Evolutionary conservation across 2,113 vertebrate genomes (phyloP).

Genomic region (Macquaria ambigua): DNA sequence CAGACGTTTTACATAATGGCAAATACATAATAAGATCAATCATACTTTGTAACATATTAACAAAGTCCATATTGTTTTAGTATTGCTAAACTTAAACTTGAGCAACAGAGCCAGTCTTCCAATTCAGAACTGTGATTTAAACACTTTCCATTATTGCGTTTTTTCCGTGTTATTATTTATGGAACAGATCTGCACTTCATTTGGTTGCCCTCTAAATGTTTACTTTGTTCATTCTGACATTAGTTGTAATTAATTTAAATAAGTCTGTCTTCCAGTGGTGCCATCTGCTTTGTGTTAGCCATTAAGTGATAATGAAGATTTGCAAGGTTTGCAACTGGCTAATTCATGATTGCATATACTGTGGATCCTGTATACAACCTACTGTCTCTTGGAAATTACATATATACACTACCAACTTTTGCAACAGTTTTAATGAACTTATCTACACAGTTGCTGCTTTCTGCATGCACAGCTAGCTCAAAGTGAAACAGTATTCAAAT

Average conservation of each 20-base stretch:
- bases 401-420: not conserved
- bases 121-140: constrained; percentile 5
- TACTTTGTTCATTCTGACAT: constrained; percentile 40
- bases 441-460: not conserved
- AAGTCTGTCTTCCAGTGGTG: constrained; percentile 5
- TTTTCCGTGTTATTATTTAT: constrained; percentile 41
- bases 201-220: constrained; percentile 2
- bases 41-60: not conserved
- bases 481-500: not conserved
- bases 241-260: constrained; percentile 21
- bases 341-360: not conserved
- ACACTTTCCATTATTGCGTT: constrained; percentile 29
- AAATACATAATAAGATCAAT: not conserved
- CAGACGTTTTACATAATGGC: not conserved
- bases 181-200: constrained; percentile 55
- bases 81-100: not conserved
- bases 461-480: not conserved
- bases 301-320: constrained; percentile 23
- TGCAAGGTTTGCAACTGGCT: not conserved
- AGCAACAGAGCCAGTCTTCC: constrained; percentile 1
- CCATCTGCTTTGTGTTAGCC: constrained; percentile 51
- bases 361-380: not conserved
- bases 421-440: not conserved
- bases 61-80: not conserved
- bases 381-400: not conserved